phyloP scores from a whole-genome alignment of 2,113 vertebrate species.

The Toxostoma redivivum region DNA sequence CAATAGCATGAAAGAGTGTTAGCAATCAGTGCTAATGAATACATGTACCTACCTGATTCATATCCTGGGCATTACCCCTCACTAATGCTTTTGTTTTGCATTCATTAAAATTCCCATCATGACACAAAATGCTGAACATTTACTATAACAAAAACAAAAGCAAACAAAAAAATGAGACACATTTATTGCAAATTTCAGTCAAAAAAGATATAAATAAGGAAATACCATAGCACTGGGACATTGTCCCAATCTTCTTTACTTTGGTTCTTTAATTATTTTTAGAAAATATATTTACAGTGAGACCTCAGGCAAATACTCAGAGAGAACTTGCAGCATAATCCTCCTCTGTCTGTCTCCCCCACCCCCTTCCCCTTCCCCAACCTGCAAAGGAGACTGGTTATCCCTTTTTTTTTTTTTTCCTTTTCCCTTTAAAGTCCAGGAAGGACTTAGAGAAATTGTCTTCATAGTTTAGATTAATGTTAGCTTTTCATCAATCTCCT shows the following conservation, averaged over 20 bases:
- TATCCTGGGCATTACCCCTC: slow-evolving; percentile 50
- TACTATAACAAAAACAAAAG: slow-evolving; percentile 73
- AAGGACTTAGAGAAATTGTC: neutral
- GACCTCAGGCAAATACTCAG: neutral
- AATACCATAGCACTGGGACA: slow-evolving; percentile 9
- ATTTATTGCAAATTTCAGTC: slow-evolving; percentile 51
- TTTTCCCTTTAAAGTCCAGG: neutral
- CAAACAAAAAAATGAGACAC: slow-evolving; percentile 53
- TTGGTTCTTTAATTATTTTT: slow-evolving; percentile 8
- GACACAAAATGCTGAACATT: slow-evolving; percentile 74
- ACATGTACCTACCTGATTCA: slow-evolving; percentile 73
- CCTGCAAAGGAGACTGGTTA: neutral
- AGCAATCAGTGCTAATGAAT: slow-evolving; percentile 63
- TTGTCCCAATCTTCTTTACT: neutral
- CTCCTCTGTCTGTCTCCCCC: neutral
- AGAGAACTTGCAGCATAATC: neutral
- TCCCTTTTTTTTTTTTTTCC: neutral
- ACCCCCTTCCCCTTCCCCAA: neutral
- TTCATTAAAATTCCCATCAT: slow-evolving; percentile 80
- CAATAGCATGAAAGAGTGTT: slow-evolving; percentile 53
- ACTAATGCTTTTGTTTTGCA: slow-evolving; percentile 67
- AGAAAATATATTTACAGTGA: slow-evolving; percentile 25
- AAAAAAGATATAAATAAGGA: slow-evolving; percentile 59
- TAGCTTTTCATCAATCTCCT: neutral
- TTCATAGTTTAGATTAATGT: neutral